These are phyloP conservation scores for Grantiella picta DNA, from an alignment of 2,113 vertebrate genomes.

Conservation along the genomic window DNA sequence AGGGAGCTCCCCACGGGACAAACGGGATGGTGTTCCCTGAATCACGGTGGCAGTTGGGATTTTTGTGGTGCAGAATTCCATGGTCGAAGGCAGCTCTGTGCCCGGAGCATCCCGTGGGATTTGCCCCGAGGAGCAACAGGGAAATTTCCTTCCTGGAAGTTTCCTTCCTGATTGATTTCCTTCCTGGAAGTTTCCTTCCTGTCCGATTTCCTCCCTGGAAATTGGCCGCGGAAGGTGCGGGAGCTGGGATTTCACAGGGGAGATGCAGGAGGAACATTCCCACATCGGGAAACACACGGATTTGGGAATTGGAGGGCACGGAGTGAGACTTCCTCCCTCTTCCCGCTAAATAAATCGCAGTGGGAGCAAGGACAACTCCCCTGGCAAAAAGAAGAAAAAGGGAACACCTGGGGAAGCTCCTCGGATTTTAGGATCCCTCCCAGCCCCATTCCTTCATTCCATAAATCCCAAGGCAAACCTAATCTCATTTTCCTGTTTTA, in stretches of 20 bases:
- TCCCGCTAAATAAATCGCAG: not conserved
- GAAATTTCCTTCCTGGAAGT: too few species aligned
- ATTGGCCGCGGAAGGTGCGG: accelerated
- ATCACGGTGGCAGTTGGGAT: accelerated
- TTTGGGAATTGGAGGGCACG: accelerated
- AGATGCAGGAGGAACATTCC: not conserved
- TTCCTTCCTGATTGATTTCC: too few species aligned
- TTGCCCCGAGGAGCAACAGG: not conserved
- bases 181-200: too few species aligned
- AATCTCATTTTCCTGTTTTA: not conserved
- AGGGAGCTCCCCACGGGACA: accelerated
- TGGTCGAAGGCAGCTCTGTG: accelerated
- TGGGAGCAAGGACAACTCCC: not conserved
- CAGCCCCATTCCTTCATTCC: not conserved
- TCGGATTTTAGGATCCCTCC: not conserved
- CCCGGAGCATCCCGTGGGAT: accelerated
- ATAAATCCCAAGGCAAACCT: not conserved
- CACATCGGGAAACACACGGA: not conserved
- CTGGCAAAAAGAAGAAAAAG: not conserved
- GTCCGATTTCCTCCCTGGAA: not conserved
- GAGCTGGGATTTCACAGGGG: not conserved
- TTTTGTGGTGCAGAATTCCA: accelerated
- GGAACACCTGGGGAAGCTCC: not conserved
- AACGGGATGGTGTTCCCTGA: accelerated
- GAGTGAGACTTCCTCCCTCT: accelerated